Percentiles rank a stretch among this genome's conserved stretches.
These are phyloP conservation scores for Hipparchia sbordonii DNA, from an alignment of 2,888 invertebrate genomes.

Conservation along the genomic window DNA sequence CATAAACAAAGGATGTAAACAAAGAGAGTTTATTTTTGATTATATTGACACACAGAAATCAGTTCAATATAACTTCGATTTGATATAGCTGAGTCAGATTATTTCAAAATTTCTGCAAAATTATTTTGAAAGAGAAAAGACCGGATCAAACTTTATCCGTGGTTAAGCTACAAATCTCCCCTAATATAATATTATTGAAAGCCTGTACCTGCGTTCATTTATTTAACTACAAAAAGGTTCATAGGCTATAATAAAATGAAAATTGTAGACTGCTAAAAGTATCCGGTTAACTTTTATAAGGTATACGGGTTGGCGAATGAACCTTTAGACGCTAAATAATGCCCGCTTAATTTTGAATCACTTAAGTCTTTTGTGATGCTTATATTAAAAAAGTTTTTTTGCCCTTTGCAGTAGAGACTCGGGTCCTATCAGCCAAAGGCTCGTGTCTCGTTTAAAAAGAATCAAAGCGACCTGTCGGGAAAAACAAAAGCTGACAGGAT, in stretches of 20 bases:
- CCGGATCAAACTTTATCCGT: not conserved
- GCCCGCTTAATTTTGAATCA: conserved; percentile 12
- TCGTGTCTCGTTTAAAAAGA: not conserved
- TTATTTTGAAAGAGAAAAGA: not conserved
- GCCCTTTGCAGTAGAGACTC: not conserved
- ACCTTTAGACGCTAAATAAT: conserved; percentile 14
- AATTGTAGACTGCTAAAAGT: conserved; percentile 3
- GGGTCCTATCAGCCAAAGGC: not conserved
- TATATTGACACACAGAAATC: not conserved
- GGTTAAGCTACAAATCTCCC: not conserved
- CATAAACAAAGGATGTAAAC: too few relatives aligned
- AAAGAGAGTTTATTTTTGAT: too few relatives aligned
- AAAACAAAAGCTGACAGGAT: not conserved
- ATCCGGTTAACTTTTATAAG: conserved; percentile 16
- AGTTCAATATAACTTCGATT: not conserved
- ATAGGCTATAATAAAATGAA: conserved; percentile 1
- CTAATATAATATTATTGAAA: conserved; percentile 4
- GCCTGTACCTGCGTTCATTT: not conserved
- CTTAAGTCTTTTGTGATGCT: conserved; percentile 9
- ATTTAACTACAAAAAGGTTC: conserved; percentile 12
- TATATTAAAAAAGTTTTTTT: conserved; percentile 8
- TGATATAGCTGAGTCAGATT: not conserved
- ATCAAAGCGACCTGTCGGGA: not conserved
- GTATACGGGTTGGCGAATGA: conserved; percentile 12
- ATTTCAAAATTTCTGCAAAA: not conserved